A percentile compares a stretch with the other conserved stretches of the same genome.
phyloP scores from a whole-genome alignment of 2,888 invertebrate species.

The Meloe dianella region DNA sequence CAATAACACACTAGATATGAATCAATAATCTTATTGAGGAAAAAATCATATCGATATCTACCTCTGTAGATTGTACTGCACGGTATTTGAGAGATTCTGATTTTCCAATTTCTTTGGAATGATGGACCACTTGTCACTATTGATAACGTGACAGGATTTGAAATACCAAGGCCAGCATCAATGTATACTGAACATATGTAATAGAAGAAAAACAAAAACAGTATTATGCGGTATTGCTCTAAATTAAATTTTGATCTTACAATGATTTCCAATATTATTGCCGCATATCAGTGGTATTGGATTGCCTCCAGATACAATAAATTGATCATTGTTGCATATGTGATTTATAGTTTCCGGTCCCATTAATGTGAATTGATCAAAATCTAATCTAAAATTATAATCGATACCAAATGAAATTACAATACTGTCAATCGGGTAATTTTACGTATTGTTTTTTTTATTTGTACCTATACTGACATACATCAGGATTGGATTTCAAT shows the following conservation, averaged over 20 bases:
- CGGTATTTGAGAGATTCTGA: conserved; percentile 79
- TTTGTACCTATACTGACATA: conserved; percentile 81
- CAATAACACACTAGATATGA: neutral
- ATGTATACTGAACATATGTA: too few relatives aligned
- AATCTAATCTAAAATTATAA: conserved; percentile 68
- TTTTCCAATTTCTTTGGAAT: conserved; percentile 79
- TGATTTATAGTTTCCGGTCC: conserved; percentile 80
- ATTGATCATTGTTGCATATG: conserved; percentile 83
- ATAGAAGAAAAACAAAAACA: conserved; percentile 41
- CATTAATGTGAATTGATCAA: conserved; percentile 76
- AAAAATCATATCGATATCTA: conserved; percentile 45
- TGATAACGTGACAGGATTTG: conserved; percentile 80
- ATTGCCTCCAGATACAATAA: conserved; percentile 83
- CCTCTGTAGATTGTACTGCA: conserved; percentile 76
- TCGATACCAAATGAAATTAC: conserved; percentile 4
- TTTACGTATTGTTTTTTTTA: too few relatives aligned
- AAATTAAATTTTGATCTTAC: conserved; percentile 57
- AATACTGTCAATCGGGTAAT: too few relatives aligned
- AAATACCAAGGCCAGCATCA: conserved; percentile 76
- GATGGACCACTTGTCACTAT: conserved; percentile 80
- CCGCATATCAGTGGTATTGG: conserved; percentile 84
- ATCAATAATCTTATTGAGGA: neutral
- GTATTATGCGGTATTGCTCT: conserved; percentile 7
- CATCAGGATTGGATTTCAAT: conserved; percentile 75
- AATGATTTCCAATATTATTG: conserved; percentile 79